phyloP scores from a whole-genome alignment of 2,888 invertebrate species.

The Ormyrus nitidulus region DNA sequence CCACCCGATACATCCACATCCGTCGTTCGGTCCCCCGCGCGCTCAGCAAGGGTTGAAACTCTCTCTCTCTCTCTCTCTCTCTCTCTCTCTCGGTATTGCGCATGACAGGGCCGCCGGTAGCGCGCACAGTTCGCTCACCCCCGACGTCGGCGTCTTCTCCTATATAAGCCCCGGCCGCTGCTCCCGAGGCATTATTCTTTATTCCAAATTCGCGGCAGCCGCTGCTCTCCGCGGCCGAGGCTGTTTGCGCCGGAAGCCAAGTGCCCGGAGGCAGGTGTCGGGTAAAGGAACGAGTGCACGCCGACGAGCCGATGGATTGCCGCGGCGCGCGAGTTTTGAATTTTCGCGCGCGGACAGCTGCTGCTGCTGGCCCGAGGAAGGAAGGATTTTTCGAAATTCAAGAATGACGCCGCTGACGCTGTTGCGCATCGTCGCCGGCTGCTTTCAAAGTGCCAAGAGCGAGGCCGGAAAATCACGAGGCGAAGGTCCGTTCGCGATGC shows the following conservation, averaged over 20 bases:
- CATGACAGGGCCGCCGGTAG: slow-evolving; percentile 10
- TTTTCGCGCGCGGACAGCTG: too few relatives aligned
- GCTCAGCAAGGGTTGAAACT: slow-evolving; percentile 23
- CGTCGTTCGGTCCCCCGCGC: not conserved
- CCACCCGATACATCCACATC: not conserved
- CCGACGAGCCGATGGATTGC: too few relatives aligned
- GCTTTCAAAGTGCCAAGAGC: slow-evolving; percentile 19
- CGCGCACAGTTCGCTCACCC: slow-evolving; percentile 29
- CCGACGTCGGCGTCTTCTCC: not conserved
- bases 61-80: not conserved
- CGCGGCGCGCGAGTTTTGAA: too few relatives aligned
- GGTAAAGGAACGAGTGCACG: too few relatives aligned
- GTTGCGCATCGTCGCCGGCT: slow-evolving; percentile 32
- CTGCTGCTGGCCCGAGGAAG: too few relatives aligned
- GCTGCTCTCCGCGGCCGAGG: not conserved
- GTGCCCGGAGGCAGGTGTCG: too few relatives aligned
- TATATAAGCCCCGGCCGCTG: slow-evolving; percentile 22
- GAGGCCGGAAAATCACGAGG: not conserved
- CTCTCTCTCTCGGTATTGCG: slow-evolving; percentile 7
- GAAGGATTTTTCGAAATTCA: too few relatives aligned
- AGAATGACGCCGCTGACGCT: slow-evolving; percentile 31
- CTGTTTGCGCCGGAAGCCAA: too few relatives aligned
- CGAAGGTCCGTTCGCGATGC: slow-evolving; percentile 6
- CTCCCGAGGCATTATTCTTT: slow-evolving; percentile 17
- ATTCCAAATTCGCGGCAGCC: slow-evolving; percentile 6